A percentile compares a stretch with the other conserved stretches of the same genome.
These are phyloP conservation scores for Hyposoter didymator DNA, from an alignment of 2,888 invertebrate species.

Conservation along the genomic window DNA sequence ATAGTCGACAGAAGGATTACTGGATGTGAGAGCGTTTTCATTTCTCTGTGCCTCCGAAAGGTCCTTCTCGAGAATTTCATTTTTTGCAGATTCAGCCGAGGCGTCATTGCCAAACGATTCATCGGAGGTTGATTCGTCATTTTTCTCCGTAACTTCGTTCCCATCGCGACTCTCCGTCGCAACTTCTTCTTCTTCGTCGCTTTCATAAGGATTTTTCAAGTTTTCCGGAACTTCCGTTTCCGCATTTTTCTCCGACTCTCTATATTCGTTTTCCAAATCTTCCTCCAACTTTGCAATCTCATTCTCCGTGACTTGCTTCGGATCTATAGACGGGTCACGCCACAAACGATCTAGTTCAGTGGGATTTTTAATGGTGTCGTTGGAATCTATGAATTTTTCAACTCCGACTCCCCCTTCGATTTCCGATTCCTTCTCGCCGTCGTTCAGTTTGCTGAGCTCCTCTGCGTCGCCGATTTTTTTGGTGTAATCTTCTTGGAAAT, in stretches of 20 bases:
- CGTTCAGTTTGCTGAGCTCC: constrained; percentile 62
- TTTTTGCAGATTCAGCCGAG: neutral
- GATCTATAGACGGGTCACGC: constrained; percentile 77
- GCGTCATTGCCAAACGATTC: neutral
- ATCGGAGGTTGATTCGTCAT: neutral
- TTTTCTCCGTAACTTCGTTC: constrained; percentile 14
- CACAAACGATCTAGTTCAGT: constrained; percentile 81
- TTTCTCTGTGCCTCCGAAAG: neutral
- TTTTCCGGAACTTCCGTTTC: constrained; percentile 69
- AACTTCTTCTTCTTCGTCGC: constrained; percentile 62
- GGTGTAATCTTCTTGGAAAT: constrained; percentile 86
- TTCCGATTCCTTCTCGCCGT: constrained; percentile 18
- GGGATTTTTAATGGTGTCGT: constrained; percentile 76
- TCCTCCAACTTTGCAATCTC: constrained; percentile 75
- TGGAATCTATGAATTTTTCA: constrained; percentile 56
- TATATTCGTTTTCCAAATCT: constrained; percentile 75
- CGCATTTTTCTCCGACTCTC: constrained; percentile 70
- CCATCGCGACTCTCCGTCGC: neutral
- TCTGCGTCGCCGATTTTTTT: constrained; percentile 83
- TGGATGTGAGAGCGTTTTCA: neutral
- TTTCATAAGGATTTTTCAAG: constrained; percentile 54
- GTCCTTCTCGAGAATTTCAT: neutral
- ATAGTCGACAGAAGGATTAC: constrained; percentile 67
- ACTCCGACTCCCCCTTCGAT: neutral
- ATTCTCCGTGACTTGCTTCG: constrained; percentile 73